Percentiles rank a stretch among this genome's conserved stretches.
Evolutionary conservation across 2,797 vertebrate genomes (phyloP).

Genomic region (Danionella dracula): DNA sequence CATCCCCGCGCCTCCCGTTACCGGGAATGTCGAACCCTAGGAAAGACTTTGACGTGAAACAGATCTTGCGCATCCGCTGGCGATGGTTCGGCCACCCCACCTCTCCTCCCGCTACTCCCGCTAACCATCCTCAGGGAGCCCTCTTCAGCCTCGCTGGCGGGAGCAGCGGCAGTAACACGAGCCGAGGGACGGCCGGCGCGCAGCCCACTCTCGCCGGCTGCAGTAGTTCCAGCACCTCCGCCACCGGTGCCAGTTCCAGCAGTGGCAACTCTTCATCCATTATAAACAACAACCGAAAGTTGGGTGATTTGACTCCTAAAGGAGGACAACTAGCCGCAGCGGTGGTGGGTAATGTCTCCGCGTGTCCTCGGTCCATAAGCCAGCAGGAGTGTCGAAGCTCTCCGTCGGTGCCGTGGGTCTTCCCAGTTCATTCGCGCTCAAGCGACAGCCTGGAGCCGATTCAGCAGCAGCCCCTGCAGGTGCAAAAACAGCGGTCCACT

Average conservation of each 20-base stretch:
- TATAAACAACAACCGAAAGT: constrained; percentile 73
- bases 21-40: constrained; percentile 90
- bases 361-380: constrained; percentile 77
- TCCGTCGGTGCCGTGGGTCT: constrained; percentile 79
- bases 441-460: constrained; percentile 67
- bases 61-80: constrained; percentile 97
- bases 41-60: constrained; percentile 98
- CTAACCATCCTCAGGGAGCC: constrained; percentile 77
- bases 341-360: constrained; percentile 60
- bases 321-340: constrained; percentile 69
- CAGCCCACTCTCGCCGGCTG: constrained; percentile 55
- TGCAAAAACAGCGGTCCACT: constrained; percentile 56
- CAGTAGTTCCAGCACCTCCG: constrained; percentile 38
- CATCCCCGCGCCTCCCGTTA: constrained; percentile 45
- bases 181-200: constrained; percentile 59
- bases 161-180: constrained; percentile 45
- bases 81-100: constrained; percentile 93
- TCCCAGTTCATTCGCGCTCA: constrained; percentile 70
- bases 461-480: constrained; percentile 57
- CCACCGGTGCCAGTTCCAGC: constrained; percentile 39
- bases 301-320: constrained; percentile 74
- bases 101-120: constrained; percentile 76
- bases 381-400: constrained; percentile 85
- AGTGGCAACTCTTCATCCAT: constrained; percentile 38
- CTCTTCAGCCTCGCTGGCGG: constrained; percentile 70